Percentiles rank a stretch among this genome's conserved stretches.
Conservation (phyloP, 2,113 vertebrate species). For the Xenopus borealis region DNA sequence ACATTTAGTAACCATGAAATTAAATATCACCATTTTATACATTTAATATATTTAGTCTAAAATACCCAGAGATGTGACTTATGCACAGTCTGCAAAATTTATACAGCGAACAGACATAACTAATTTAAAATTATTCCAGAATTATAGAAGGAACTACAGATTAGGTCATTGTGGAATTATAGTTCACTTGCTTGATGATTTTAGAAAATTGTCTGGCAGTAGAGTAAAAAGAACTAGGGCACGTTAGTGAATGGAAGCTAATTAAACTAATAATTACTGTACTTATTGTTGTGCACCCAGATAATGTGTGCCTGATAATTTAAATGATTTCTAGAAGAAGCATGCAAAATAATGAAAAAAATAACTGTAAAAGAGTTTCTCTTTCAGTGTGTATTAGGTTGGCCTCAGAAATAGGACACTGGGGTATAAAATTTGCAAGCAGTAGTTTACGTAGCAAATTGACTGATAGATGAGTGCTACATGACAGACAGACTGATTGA, state of each 20-base stretch:
- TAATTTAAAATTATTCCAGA: constrained; percentile 71
- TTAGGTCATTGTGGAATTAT: constrained; percentile 72
- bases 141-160: constrained; percentile 65
- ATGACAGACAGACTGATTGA: too few relatives aligned
- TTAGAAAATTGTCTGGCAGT: constrained; percentile 76
- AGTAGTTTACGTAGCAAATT: too few relatives aligned
- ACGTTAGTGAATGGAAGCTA: constrained; percentile 68
- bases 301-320: constrained; percentile 77
- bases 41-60: neutral
- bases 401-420: too few relatives aligned
- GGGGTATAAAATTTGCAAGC: too few relatives aligned
- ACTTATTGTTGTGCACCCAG: constrained; percentile 71
- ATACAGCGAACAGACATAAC: constrained; percentile 72
- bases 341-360: neutral
- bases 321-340: constrained; percentile 69
- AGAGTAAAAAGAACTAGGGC: constrained; percentile 68
- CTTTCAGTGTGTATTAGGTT: too few relatives aligned
- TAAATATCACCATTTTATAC: neutral
- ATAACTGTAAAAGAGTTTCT: too few relatives aligned
- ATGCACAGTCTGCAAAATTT: constrained; percentile 42
- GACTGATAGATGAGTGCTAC: too few relatives aligned
- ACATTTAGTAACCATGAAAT: constrained; percentile 9
- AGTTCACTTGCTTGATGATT: constrained; percentile 74
- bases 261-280: constrained; percentile 76
- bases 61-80: neutral